A percentile compares a stretch with the other conserved stretches of the same genome.
Conservation (phyloP, 2,113 vertebrate genomes). For the Misgurnus anguillicaudatus region DNA sequence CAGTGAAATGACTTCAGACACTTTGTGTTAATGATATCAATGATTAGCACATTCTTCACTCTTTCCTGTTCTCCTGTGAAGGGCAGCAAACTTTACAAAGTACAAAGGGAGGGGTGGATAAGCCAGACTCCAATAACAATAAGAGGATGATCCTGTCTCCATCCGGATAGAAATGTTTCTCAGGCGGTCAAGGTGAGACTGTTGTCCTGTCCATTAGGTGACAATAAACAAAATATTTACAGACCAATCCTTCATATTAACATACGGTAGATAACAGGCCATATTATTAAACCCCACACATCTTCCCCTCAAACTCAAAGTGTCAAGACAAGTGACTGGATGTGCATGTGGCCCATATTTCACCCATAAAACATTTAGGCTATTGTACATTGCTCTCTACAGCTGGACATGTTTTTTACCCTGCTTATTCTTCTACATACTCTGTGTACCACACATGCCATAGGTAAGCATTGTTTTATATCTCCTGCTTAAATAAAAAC, state of each 20-base stretch:
- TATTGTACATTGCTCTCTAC: neutral
- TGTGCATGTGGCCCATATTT: neutral
- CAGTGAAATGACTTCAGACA: neutral
- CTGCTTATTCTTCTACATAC: constrained; percentile 56
- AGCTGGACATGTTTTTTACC: constrained; percentile 53
- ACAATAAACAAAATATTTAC: constrained; percentile 27
- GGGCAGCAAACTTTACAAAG: constrained; percentile 6
- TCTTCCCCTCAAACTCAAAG: neutral
- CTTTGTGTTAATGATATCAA: neutral
- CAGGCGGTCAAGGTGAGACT: constrained; percentile 68
- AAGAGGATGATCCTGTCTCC: constrained; percentile 66
- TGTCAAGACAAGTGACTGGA: neutral
- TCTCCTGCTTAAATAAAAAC: too few species aligned
- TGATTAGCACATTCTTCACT: neutral
- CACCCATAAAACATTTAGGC: too few species aligned
- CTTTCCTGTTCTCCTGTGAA: neutral
- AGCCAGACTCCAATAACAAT: constrained; percentile 65
- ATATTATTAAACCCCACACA: constrained; percentile 23
- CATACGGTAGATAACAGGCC: neutral
- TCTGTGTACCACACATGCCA: constrained; percentile 44
- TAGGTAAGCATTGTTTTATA: constrained; percentile 58
- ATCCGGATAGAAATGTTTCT: constrained; percentile 37
- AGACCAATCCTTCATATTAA: constrained; percentile 7
- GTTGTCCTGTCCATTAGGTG: constrained; percentile 45
- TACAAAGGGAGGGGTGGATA: constrained; percentile 26